phyloP scores from a whole-genome alignment of 2,797 vertebrate species.

The Catamblyrhynchus diadema region DNA sequence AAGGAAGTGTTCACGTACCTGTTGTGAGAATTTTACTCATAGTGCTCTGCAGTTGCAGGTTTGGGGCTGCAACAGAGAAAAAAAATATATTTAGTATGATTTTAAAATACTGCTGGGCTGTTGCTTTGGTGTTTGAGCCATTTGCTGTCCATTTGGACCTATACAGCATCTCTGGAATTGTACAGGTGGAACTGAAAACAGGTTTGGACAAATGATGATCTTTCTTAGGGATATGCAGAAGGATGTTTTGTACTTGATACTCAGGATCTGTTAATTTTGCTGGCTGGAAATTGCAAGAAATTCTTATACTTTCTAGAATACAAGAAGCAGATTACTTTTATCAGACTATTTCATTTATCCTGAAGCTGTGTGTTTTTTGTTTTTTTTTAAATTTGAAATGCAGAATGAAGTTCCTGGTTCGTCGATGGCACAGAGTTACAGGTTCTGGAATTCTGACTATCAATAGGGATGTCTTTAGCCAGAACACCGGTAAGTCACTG shows the following conservation, averaged over 20 bases:
- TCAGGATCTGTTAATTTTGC: not conserved
- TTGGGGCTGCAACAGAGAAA: not conserved
- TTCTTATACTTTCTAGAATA: not conserved
- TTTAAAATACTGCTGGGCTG: not conserved
- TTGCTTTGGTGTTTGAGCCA: not conserved
- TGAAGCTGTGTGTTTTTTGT: not conserved
- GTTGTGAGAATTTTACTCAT: not conserved
- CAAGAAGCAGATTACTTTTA: not conserved
- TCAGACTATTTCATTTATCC: not conserved
- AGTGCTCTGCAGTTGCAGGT: not conserved
- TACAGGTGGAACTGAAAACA: not conserved
- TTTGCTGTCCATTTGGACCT: not conserved
- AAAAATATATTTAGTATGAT: not conserved
- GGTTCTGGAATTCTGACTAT: slow-evolving; percentile 73
- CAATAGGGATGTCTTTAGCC: slow-evolving; percentile 83
- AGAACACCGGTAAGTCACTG: slow-evolving; percentile 76
- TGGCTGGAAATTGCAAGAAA: not conserved
- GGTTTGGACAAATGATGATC: not conserved
- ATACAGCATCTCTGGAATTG: not conserved
- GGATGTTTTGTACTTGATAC: not conserved
- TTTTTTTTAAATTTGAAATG: not conserved
- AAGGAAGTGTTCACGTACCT: not conserved
- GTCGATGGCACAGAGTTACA: slow-evolving; percentile 89
- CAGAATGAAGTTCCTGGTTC: slow-evolving; percentile 96
- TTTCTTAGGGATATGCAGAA: not conserved